These are phyloP conservation scores for Amazona vittata DNA, from an alignment of 2,113 vertebrate species.

Conservation along the genomic window DNA sequence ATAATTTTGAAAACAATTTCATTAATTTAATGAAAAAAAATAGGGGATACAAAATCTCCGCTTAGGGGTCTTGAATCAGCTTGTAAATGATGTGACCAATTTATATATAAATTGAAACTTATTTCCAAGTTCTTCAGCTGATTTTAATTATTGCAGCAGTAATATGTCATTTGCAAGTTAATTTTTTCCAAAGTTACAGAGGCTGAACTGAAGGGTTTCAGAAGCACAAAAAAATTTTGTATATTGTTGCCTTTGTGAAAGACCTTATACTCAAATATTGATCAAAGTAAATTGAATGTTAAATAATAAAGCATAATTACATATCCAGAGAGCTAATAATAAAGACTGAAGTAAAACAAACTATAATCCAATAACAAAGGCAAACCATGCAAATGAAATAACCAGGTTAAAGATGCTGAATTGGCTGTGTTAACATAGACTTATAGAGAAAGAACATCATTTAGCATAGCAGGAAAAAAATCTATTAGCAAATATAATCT, in stretches of 20 bases:
- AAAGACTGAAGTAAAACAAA: slow-evolving; percentile 40
- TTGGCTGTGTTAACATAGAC: slow-evolving; percentile 18
- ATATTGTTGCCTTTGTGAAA: neutral
- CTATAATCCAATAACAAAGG: slow-evolving; percentile 40
- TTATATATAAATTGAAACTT: neutral
- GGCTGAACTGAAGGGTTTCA: neutral
- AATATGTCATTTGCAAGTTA: neutral
- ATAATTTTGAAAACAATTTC: neutral
- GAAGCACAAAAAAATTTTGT: neutral
- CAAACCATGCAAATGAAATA: slow-evolving; percentile 42
- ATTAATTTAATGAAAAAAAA: neutral
- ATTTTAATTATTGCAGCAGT: neutral
- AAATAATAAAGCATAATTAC: slow-evolving; percentile 44
- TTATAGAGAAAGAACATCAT: slow-evolving; percentile 22
- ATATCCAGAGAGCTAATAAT: slow-evolving; percentile 18
- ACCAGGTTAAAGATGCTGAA: slow-evolving; percentile 45
- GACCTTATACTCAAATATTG: neutral
- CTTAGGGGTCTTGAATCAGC: neutral
- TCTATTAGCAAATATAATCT: slow-evolving; percentile 56
- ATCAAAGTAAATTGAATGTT: slow-evolving; percentile 28
- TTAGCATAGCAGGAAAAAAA: neutral
- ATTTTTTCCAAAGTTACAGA: neutral
- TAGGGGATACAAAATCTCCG: neutral
- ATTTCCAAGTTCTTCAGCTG: neutral
- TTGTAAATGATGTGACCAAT: neutral